Evolutionary conservation across 2,113 vertebrate genomes (phyloP).

Genomic region (Maccullochella peelii): DNA sequence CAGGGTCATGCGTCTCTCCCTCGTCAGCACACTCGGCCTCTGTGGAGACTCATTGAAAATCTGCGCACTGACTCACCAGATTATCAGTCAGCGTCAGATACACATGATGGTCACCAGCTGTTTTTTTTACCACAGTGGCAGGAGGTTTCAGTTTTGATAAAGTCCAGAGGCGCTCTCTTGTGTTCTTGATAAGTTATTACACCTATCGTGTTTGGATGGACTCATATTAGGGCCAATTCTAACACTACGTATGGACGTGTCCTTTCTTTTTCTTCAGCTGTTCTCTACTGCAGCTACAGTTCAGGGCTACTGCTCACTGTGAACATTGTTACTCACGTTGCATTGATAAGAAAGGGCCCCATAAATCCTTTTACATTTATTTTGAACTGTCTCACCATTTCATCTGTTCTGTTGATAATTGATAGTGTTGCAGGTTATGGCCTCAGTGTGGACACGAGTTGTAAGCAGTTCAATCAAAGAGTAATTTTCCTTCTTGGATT

Average conservation of each 20-base stretch:
- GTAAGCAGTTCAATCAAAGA: not conserved
- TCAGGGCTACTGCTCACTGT: not conserved
- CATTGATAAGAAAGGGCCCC: too few species aligned
- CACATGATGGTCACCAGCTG: slow-evolving; percentile 10
- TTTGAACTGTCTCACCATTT: too few species aligned
- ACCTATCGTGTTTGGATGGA: not conserved
- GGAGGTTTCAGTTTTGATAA: not conserved
- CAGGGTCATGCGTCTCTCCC: slow-evolving; percentile 16
- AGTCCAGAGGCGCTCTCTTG: slow-evolving; percentile 53
- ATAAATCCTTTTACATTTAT: too few species aligned
- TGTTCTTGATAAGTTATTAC: slow-evolving; percentile 51
- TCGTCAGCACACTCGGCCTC: slow-evolving; percentile 3
- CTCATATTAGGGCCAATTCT: not conserved
- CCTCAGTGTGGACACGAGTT: not conserved
- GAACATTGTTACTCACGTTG: not conserved
- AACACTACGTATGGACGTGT: not conserved
- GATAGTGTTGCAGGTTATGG: not conserved
- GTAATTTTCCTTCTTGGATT: not conserved
- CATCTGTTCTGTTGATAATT: too few species aligned
- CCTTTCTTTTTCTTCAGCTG: too few species aligned
- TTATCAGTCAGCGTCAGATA: slow-evolving; percentile 3
- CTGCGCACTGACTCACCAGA: slow-evolving; percentile 16
- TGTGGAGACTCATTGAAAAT: not conserved
- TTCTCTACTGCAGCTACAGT: not conserved
- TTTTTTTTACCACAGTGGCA: not conserved